phyloP scores from a whole-genome alignment of 2,797 vertebrate species.

The Pachyuromys duprasi region DNA sequence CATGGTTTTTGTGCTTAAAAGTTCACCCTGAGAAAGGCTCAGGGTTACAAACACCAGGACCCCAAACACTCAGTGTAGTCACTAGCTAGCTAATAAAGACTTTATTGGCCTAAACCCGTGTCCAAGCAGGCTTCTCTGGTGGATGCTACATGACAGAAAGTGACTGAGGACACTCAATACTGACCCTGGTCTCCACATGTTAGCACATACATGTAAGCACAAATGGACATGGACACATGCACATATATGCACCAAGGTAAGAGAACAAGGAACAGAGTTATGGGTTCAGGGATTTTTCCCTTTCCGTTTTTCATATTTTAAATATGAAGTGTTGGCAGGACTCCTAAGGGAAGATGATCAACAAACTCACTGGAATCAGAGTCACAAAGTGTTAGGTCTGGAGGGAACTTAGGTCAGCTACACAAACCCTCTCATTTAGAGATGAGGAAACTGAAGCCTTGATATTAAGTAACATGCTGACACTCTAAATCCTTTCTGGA shows the following conservation, averaged over 20 bases:
- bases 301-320: slow-evolving; percentile 32
- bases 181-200: neutral
- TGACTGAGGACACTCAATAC: neutral
- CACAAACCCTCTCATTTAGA: slow-evolving; percentile 29
- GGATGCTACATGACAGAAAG: neutral
- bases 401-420: slow-evolving; percentile 11
- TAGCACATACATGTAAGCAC: neutral
- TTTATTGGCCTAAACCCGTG: neutral
- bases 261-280: neutral
- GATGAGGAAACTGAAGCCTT: slow-evolving; percentile 57
- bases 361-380: slow-evolving; percentile 46
- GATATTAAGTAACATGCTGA: slow-evolving; percentile 62
- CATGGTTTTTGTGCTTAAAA: neutral
- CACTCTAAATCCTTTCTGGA: slow-evolving; percentile 72
- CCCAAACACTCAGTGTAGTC: neutral
- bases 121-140: neutral
- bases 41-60: too few relatives aligned
- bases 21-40: neutral
- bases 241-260: neutral
- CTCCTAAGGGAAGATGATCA: slow-evolving; percentile 27
- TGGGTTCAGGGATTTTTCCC: neutral
- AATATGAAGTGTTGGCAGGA: slow-evolving; percentile 24
- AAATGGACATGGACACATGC: neutral
- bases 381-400: slow-evolving; percentile 22
- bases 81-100: neutral